A percentile compares a stretch with the other conserved stretches of the same genome.
phyloP scores from a whole-genome alignment of 2,888 invertebrate genomes.

The Heliconius ismenius region DNA sequence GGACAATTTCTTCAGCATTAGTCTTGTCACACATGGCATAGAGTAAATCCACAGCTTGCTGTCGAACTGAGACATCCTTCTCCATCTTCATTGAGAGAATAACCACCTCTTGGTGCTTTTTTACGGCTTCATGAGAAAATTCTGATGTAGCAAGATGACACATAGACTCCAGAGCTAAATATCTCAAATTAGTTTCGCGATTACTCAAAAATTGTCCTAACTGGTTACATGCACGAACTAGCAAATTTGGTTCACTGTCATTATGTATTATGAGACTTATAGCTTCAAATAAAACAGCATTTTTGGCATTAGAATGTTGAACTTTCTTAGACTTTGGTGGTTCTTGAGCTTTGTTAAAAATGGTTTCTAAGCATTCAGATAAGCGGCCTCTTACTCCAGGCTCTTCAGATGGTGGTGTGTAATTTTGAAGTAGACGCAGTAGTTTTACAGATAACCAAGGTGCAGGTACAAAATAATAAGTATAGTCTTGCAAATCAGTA shows the following conservation, averaged over 20 bases:
- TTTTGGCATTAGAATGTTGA: conserved; percentile 99
- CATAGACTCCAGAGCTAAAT: conserved; percentile 99
- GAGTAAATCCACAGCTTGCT: conserved; percentile 97
- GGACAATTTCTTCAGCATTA: conserved; percentile 99
- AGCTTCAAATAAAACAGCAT: conserved; percentile 99
- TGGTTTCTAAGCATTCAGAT: conserved; percentile 98
- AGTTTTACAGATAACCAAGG: conserved; percentile 99
- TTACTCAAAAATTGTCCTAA: conserved; percentile 98
- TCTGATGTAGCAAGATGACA: conserved; percentile 99
- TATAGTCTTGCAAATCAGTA: conserved; percentile 99
- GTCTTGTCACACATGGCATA: conserved; percentile 99
- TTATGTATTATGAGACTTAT: conserved; percentile 99
- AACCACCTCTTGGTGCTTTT: conserved; percentile 99
- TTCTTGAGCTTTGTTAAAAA: conserved; percentile 99
- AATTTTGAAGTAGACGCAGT: conserved; percentile 96
- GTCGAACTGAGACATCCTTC: conserved; percentile 98
- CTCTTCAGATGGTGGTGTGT: conserved; percentile 97
- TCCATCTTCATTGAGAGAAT: conserved; percentile 99
- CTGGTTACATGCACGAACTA: conserved; percentile 99
- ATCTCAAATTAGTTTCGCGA: conserved; percentile 98
- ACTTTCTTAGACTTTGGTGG: conserved; percentile 99
- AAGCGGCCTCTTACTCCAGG: conserved; percentile 97
- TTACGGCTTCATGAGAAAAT: conserved; percentile 99
- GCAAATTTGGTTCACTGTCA: conserved; percentile 97
- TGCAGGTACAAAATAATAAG: conserved; percentile 99